Conservation (phyloP, 37 sponge, comb jelly and placozoan species). For the Mnemiopsis leidyi region DNA sequence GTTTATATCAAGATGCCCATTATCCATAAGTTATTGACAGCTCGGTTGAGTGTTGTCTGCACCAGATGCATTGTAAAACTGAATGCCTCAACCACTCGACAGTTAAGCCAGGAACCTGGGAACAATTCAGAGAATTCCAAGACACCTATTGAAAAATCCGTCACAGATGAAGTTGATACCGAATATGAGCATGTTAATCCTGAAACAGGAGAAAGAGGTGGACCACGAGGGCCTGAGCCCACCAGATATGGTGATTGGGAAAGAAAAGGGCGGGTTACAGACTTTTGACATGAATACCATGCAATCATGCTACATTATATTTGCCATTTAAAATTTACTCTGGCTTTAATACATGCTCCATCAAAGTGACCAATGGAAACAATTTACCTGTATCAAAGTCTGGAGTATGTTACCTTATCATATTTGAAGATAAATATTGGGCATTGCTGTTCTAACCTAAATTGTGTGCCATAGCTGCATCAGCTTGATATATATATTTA, state of each 20-base stretch:
- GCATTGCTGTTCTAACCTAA: too few relatives aligned
- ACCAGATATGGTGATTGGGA: slow-evolving; percentile 99
- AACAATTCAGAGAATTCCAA: not conserved
- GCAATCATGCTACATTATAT: too few relatives aligned
- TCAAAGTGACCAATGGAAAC: too few relatives aligned
- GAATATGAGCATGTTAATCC: slow-evolving; percentile 87
- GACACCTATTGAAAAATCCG: slow-evolving; percentile 27
- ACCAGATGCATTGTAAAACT: not conserved
- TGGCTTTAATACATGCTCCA: too few relatives aligned
- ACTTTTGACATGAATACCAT: slow-evolving; percentile 85
- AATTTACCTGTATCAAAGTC: too few relatives aligned
- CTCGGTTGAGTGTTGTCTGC: not conserved
- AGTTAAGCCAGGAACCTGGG: not conserved
- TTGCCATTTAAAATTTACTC: too few relatives aligned
- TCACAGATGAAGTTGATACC: slow-evolving; percentile 65
- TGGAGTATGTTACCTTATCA: too few relatives aligned
- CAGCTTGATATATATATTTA: too few relatives aligned
- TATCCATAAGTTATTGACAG: not conserved
- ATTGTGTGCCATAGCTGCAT: too few relatives aligned
- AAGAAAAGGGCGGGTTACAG: slow-evolving; percentile 90
- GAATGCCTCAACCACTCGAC: not conserved
- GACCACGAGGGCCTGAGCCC: slow-evolving; percentile 95
- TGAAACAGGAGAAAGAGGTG: slow-evolving; percentile 91
- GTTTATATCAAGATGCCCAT: not conserved
- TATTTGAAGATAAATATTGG: too few relatives aligned